phyloP scores from a whole-genome alignment of 1,140 invertebrate species.

The Oedothorax gibbosus region DNA sequence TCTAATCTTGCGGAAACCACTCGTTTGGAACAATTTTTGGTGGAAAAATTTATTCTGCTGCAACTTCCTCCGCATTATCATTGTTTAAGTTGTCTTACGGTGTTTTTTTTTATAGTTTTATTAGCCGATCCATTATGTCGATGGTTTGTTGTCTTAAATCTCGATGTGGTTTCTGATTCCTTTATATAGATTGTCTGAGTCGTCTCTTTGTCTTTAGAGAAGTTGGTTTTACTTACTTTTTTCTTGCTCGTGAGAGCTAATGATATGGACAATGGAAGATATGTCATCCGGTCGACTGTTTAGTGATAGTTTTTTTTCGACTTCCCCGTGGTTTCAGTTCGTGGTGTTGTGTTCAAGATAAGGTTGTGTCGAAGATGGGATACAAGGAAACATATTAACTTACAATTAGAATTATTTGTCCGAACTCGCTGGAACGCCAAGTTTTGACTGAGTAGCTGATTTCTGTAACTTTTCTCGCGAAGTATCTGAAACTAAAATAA shows the following conservation, averaged over 20 bases:
- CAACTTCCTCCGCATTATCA: conserved; percentile 10
- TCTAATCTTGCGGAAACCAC: neutral
- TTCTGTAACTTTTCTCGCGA: too few species aligned
- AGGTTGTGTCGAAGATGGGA: too few species aligned
- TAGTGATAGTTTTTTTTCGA: too few species aligned
- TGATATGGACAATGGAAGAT: conserved; percentile 8
- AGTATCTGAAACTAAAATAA: too few species aligned
- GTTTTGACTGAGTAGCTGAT: too few species aligned
- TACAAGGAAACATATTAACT: too few species aligned
- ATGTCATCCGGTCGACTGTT: too few species aligned
- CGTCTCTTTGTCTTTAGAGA: neutral
- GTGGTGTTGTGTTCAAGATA: too few species aligned
- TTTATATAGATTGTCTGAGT: too few species aligned
- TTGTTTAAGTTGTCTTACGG: neutral
- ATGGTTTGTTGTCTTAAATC: conserved; percentile 24
- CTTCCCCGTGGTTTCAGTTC: too few species aligned
- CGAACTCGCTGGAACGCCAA: too few species aligned
- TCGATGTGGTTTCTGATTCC: neutral
- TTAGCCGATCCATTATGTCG: conserved; percentile 16
- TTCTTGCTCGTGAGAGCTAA: neutral
- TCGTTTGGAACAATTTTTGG: conserved; percentile 23
- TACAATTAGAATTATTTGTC: too few species aligned
- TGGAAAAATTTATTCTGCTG: conserved; percentile 13
- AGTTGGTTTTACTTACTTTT: neutral
- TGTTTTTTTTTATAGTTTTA: conserved; percentile 9